Evolutionary conservation across 2,113 vertebrate species (phyloP).

Genomic region (Procapra przewalskii): DNA sequence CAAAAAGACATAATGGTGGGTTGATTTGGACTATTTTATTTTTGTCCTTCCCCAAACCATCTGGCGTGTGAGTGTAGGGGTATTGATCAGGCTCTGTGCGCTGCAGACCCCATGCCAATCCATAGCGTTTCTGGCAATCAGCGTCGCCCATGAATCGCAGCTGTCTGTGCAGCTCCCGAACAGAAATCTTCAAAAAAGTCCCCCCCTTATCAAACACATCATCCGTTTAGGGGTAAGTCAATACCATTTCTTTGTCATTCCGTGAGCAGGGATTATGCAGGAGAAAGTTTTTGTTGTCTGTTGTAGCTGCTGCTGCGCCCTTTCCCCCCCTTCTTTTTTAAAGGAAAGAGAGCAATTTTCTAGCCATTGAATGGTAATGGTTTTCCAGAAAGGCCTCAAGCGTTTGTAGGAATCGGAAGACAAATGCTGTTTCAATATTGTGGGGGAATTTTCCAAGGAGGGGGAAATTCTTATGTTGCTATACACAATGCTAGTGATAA

Average conservation of each 20-base stretch:
- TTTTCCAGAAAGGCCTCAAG: slow-evolving; percentile 74
- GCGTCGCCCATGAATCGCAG: slow-evolving; percentile 78
- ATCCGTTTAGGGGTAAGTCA: slow-evolving; percentile 79
- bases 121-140: slow-evolving; percentile 85
- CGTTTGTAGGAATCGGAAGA: slow-evolving; percentile 55
- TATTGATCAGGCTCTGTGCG: slow-evolving; percentile 89
- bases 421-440: slow-evolving; percentile 67
- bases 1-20: slow-evolving; percentile 65
- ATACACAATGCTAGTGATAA: slow-evolving; percentile 18
- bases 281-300: slow-evolving; percentile 73
- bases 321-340: slow-evolving; percentile 20
- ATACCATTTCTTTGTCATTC: slow-evolving; percentile 74
- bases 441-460: slow-evolving; percentile 62
- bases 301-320: not conserved
- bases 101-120: slow-evolving; percentile 88
- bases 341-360: slow-evolving; percentile 72
- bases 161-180: slow-evolving; percentile 79
- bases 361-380: slow-evolving; percentile 70
- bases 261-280: slow-evolving; percentile 36
- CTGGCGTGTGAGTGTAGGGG: slow-evolving; percentile 83
- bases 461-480: slow-evolving; percentile 49
- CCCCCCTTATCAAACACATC: slow-evolving; percentile 77
- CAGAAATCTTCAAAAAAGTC: slow-evolving; percentile 72
- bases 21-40: slow-evolving; percentile 72
- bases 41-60: slow-evolving; percentile 83